Evolutionary conservation across 1,140 invertebrate genomes (phyloP).

Genomic region (Scaptodrosophila lebanonensis): DNA sequence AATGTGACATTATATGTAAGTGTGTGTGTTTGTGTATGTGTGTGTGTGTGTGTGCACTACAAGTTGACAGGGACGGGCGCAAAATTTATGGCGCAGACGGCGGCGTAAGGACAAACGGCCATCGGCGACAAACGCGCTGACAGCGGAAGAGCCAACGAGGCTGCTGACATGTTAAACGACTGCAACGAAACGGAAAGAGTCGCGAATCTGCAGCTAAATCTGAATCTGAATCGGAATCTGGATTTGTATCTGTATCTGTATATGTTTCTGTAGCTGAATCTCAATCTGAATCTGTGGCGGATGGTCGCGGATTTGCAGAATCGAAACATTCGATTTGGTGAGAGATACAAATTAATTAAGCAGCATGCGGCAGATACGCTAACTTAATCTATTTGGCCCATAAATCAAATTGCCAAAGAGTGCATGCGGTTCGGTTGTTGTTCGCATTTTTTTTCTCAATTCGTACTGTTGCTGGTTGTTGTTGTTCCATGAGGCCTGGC

Average conservation of each 20-base stretch:
- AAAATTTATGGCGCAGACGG: slow-evolving; percentile 56
- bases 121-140: slow-evolving; percentile 28
- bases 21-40: too few relatives aligned
- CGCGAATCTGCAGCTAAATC: neutral
- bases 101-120: slow-evolving; percentile 57
- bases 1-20: slow-evolving; percentile 55
- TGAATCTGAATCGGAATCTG: neutral
- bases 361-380: slow-evolving; percentile 66
- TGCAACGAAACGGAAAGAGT: slow-evolving; percentile 42
- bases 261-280: too few relatives aligned
- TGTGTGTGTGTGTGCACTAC: too few relatives aligned
- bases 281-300: too few relatives aligned
- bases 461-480: too few relatives aligned
- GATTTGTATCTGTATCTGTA: too few relatives aligned
- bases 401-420: slow-evolving; percentile 67
- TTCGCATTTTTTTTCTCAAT: too few relatives aligned
- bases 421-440: too few relatives aligned
- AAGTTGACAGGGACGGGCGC: slow-evolving; percentile 59
- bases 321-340: slow-evolving; percentile 58
- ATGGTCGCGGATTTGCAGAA: slow-evolving; percentile 5
- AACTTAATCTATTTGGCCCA: slow-evolving; percentile 64
- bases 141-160: slow-evolving; percentile 49
- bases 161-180: slow-evolving; percentile 69
- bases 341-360: slow-evolving; percentile 76
- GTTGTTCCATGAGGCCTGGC: too few relatives aligned